Evolutionary conservation across 2,113 vertebrate species (phyloP).

Genomic region (Toxotes chatareus): DNA sequence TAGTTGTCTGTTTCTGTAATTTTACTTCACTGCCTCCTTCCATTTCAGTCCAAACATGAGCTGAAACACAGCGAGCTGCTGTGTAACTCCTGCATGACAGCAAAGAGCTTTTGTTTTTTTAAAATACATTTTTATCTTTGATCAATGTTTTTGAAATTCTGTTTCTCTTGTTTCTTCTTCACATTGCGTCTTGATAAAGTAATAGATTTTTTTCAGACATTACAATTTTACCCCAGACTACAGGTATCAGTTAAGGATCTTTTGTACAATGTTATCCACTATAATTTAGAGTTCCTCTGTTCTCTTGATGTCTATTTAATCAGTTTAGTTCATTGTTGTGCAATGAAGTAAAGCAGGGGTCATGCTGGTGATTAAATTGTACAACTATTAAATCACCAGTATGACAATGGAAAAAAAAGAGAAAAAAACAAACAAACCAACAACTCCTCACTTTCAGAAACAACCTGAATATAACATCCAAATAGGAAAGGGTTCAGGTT

Average conservation of each 20-base stretch:
- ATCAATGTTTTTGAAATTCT: background rate
- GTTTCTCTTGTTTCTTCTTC: background rate
- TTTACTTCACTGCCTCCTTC: background rate
- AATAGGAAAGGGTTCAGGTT: background rate
- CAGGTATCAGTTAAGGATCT: background rate
- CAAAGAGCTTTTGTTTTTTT: background rate
- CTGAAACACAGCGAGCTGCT: background rate
- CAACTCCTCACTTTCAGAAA: background rate
- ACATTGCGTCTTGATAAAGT: background rate
- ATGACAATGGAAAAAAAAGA: background rate
- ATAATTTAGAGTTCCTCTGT: background rate
- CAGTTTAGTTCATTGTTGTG: slow-evolving; percentile 6
- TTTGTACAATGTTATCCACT: background rate
- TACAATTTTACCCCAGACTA: background rate
- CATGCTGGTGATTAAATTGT: slow-evolving; percentile 12
- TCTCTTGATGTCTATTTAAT: background rate
- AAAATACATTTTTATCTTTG: background rate
- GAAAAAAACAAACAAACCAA: background rate
- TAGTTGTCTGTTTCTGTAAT: background rate
- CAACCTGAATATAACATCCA: background rate
- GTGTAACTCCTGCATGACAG: background rate
- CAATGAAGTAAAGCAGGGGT: slow-evolving; percentile 9
- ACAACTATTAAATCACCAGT: background rate
- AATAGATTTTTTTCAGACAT: background rate
- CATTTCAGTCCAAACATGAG: background rate